Base-by-base conservation (phyloP, 2,113 vertebrate genomes). In the Siphamia tubifer region DNA sequence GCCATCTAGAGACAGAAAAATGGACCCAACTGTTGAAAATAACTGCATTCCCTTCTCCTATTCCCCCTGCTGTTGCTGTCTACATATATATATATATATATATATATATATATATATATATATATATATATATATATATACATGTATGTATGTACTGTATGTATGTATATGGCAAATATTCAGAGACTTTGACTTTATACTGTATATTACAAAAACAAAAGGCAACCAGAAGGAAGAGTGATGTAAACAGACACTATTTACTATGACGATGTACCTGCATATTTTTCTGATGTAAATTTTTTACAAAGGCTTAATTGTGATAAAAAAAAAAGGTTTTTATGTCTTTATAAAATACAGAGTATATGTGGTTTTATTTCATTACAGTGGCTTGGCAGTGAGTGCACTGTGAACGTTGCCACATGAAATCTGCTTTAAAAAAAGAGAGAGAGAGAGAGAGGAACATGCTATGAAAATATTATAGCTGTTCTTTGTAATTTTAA, bases 101-200 rank as follows among this genome's bases (percentile, higher is more conserved):
- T 48, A 30, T 93, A 93, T 30, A 48, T 16, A n/a, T n/a, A n/a
- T n/a, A n/a, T 48, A 15, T 48, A 30, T 93, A 93, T 90, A 92
- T 95, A 96, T 94, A n/a, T 96, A 95, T 92, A 95, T 30, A 48
- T 16, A n/a, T n/a, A n/a, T n/a, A n/a, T 48, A 15, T 48, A 30
- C n/a, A n/a, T n/a, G n/a, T n/a, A n/a, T n/a, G n/a, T n/a, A n/a
- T n/a, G n/a, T n/a, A n/a, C n/a, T n/a, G n/a, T n/a, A n/a, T n/a
- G n/a, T n/a, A n/a, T n/a, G n/a, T 93, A 93, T 94, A 92, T 96
- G 93, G 88, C 96, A 93, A 93, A 94, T 92, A 94, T 94, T 93
- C 57, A 94, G 77, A 94, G 93, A 94, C 92, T 86, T 74, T 88
- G 89, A 93, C 94, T 96, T 97, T 95, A 89, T 92, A 93, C 94